Base-by-base conservation (phyloP, 2,113 vertebrate species). In the Megalops atlanticus region DNA sequence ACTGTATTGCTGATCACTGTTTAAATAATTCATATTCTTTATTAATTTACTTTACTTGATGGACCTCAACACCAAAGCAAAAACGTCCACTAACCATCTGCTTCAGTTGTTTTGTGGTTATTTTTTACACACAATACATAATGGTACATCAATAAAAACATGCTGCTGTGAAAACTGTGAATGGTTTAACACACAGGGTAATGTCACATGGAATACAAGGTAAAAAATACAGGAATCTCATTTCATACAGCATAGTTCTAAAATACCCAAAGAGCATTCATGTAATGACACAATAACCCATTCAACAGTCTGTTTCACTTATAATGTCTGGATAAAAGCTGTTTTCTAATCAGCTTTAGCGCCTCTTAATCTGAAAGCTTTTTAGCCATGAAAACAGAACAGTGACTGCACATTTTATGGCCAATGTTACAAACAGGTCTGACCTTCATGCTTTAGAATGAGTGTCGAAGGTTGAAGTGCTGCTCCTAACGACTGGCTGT, bases 401-500 rank as follows among this genome's bases (percentile, higher is more conserved):
- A 31, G n/a, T 8, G 24, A 24, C 31, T 31, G n/a, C n/a, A 31
- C 27, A 31, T 64, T 31, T 45, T 14, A 45, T 45, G 7, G 24
- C 24, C 52, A 18, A 4, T n/a, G 52, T 18, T 58, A n/a, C 21
- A 4, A 24, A 24, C 15, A 10, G n/a, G n/a, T 27, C n/a, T 64
- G 58, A 64, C 58, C 58, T 64, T n/a, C 12, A n/a, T 15, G 58
- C 24, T 27, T 64, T 64, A 31, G 27, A 31, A n/a, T 11, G 58
- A 10, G n/a, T 10, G n/a, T 11, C 33, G 78, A 83, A 84, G 83
- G 83, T 84, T 82, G 78, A 72, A 58, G 78, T 82, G 78, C 74
- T 83, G 47, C 74, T 24, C 38, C 64, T 80, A 85, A 83, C 80
- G 77, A 79, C 74, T 45, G 77, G 84, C 78, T 83, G 78, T 84